Evolutionary conservation across 2,888 invertebrate species (phyloP).

Genomic region (Calameuta pallipes): DNA sequence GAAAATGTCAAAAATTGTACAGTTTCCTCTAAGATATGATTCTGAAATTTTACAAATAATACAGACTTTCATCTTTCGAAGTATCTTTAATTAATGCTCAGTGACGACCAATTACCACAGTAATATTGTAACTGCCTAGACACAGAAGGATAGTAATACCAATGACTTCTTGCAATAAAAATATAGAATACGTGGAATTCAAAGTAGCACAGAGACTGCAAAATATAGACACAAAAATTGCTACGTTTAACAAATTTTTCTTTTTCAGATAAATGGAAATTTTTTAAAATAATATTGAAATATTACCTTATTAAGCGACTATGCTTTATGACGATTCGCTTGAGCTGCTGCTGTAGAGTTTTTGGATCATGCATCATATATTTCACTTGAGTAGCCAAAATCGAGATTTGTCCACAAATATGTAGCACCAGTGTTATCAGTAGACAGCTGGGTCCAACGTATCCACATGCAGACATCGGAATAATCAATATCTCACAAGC

Average conservation of each 20-base stretch:
- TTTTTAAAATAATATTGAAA: not conserved
- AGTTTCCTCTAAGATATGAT: not conserved
- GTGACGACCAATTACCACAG: not conserved
- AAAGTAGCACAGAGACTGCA: not conserved
- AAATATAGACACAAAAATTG: not conserved
- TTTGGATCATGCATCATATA: not conserved
- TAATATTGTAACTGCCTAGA: not conserved
- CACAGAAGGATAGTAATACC: not conserved
- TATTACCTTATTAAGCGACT: not conserved
- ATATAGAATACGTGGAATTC: not conserved
- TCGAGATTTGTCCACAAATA: slow-evolving; percentile 2
- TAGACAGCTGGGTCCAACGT: slow-evolving; percentile 16
- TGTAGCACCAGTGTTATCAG: slow-evolving; percentile 20
- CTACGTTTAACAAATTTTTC: not conserved
- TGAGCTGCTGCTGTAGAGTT: not conserved
- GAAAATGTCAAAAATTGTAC: slow-evolving; percentile 6
- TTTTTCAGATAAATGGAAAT: not conserved
- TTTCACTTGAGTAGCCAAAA: not conserved
- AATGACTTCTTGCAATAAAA: not conserved
- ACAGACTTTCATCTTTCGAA: not conserved
- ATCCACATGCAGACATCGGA: slow-evolving; percentile 19
- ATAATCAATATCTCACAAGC: slow-evolving; percentile 10
- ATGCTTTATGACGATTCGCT: not conserved
- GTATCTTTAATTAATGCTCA: not conserved
- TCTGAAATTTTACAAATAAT: not conserved